Base-by-base conservation (phyloP, 2,888 invertebrate species). In the Yponomeuta cagnagella region DNA sequence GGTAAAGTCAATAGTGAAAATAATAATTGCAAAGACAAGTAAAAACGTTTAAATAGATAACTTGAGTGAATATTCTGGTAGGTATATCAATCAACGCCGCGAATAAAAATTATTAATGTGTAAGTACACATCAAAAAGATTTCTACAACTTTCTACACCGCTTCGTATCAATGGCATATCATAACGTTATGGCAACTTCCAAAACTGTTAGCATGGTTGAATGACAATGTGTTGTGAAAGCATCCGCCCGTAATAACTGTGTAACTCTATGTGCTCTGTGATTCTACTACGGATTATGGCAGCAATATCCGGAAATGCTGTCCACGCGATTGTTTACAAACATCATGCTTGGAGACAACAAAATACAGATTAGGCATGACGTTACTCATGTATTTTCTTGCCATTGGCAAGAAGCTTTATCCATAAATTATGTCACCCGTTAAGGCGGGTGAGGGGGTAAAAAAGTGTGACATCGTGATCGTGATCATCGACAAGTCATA, bases 171-270 rank as follows among this genome's bases (percentile, higher is more conserved):
- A 65, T 30, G 33, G 33, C 65, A 65, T 68, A 68, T n/a, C 68
- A 68, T 68, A 23, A 43, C 48, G 68, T 43, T 43, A 68, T 43
- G 31, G 43, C 48, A 68, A 23, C 43, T 23, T 43, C 68, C 68
- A 48, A 68, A 68, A 37, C 23, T 48, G 68, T 68, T 65, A 10
- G 68, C 48, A 48, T 12, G 65, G 31, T 67, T 43, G 67, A 67
- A 67, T 67, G 67, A 67, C 67, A 67, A 67, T 67, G n/a, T 67
- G 33, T n/a, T 33, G 67, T 67, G 67, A 67, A 67, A 67, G 67
- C n/a, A 3, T 33, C 65, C 30, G 10, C 30, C 65, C 65, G 65
- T 58, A 58, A 58, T 58, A 58, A 58, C 67, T 67, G 43, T 66
- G 67, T 67, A 67, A 37, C 43, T 67, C 31, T 67, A 33, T 66